phyloP scores from a whole-genome alignment of 37 sponge, comb jelly and placozoan genomes.

The Halichondria panicea region DNA sequence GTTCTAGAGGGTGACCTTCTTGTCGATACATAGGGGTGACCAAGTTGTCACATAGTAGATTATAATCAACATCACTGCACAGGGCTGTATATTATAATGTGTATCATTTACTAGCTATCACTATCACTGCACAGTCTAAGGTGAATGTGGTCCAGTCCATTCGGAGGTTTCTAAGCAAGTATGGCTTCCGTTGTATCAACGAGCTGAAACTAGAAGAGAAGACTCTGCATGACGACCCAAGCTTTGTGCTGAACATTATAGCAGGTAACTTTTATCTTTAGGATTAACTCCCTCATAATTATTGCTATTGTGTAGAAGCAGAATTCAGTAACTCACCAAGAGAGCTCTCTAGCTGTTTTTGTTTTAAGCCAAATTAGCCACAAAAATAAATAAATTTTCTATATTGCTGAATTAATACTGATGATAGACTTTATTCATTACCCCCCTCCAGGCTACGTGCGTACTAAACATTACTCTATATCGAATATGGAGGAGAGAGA shows the following conservation, averaged over 20 bases:
- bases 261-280: constrained; percentile 48
- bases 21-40: too few relatives aligned
- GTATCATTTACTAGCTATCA: background rate
- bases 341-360: too few relatives aligned
- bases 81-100: background rate
- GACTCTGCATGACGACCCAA: constrained; percentile 88
- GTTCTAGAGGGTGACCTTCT: too few relatives aligned
- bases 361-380: too few relatives aligned
- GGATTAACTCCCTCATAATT: too few relatives aligned
- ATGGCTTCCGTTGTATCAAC: constrained; percentile 87
- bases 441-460: constrained; percentile 76
- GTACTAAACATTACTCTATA: constrained; percentile 69
- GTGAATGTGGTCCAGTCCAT: constrained; percentile 57
- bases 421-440: too few relatives aligned
- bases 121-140: constrained; percentile 43
- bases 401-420: too few relatives aligned
- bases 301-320: too few relatives aligned
- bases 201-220: constrained; percentile 83
- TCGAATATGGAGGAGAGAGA: constrained; percentile 78
- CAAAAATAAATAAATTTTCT: too few relatives aligned
- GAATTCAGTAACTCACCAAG: too few relatives aligned
- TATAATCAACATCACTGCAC: too few relatives aligned
- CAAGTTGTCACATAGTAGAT: too few relatives aligned
- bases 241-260: constrained; percentile 71
- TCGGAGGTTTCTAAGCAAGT: constrained; percentile 58